Evolutionary conservation across 2,888 invertebrate genomes (phyloP).

Genomic region (Drosophila mercatorum): DNA sequence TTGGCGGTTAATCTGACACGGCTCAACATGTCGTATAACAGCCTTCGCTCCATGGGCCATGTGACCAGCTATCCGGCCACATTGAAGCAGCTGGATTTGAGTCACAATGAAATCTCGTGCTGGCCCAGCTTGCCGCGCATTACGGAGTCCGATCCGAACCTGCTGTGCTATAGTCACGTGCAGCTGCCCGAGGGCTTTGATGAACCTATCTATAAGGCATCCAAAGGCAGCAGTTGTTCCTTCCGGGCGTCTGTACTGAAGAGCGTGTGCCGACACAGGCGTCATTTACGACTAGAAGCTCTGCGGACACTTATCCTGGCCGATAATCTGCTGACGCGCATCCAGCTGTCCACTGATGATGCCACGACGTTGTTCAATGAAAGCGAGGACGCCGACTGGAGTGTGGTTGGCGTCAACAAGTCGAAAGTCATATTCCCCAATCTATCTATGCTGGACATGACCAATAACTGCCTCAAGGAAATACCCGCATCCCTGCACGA

Average conservation of each 20-base stretch:
- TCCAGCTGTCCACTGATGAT: conserved; percentile 92
- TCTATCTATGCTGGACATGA: conserved; percentile 97
- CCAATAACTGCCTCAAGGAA: conserved; percentile 92
- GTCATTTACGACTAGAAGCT: conserved; percentile 90
- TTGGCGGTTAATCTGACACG: conserved; percentile 93
- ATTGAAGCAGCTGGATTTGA: conserved; percentile 95
- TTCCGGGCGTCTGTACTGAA: conserved; percentile 90
- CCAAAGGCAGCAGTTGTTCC: conserved; percentile 85
- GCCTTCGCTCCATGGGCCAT: conserved; percentile 91
- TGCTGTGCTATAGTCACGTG: conserved; percentile 89
- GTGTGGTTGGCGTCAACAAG: conserved; percentile 86
- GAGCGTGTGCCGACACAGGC: conserved; percentile 93
- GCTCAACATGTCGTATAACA: conserved; percentile 96
- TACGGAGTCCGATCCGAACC: conserved; percentile 87
- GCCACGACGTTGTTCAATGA: conserved; percentile 88
- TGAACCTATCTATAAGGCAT: conserved; percentile 70
- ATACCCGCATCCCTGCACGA: conserved; percentile 94
- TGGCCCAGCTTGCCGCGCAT: conserved; percentile 95
- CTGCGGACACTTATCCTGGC: conserved; percentile 88
- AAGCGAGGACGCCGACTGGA: conserved; percentile 88
- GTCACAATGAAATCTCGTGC: conserved; percentile 94
- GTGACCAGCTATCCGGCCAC: conserved; percentile 95
- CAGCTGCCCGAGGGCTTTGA: conserved; percentile 60
- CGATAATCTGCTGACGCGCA: conserved; percentile 92
- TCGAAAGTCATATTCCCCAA: conserved; percentile 94